Base-by-base conservation (phyloP, 2,797 vertebrate genomes). In the Harpagifer antarcticus region DNA sequence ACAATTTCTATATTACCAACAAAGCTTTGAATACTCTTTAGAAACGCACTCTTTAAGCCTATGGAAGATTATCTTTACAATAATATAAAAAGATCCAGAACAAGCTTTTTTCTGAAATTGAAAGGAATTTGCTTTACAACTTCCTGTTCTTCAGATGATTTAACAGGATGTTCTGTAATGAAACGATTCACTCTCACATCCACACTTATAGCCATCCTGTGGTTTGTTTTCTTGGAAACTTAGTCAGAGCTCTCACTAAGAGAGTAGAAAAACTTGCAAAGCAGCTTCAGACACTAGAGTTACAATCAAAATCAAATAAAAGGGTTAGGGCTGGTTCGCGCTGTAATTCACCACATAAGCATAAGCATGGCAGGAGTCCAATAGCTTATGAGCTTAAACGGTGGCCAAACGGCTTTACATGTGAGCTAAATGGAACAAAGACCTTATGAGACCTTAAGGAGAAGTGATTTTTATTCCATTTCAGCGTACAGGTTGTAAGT, bases 321-420 rank as follows among this genome's bases (percentile, higher is more conserved):
- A 16, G 10, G n/a, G 11, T 55, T 3, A 0, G 11, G 0, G 40
- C 60, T 42, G 44, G 4, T 68, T 55, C n/a, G 54, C 4, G 14
- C 56, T 42, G n/a, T 45, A 43, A 61, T 70, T 62, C 60, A 52
- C 9, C 6, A 20, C 12, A 20, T 5, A 20, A 58, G 31, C n/a
- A n/a, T n/a, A n/a, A n/a, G n/a, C n/a, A n/a, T 13, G 59, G 9
- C 56, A 40, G 19, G 1, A 20, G 19, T 54, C 72, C 68, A 67
- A 3, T 0, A 3, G 66, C 6, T 0, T 42, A 79, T 33, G 37
- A 72, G 14, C 44, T 60, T 4, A 45, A 37, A 9, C 2, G 33
- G 13, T 3, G 52, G 42, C 17, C 4, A 19, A 67, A 16, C 4
- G 1, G 17, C 61, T 68, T 63, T 45, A 48, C 44, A 63, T 55